Evolutionary conservation across 1,140 invertebrate genomes (phyloP), one percentile per base, ranked within the genome.

Genomic region (Gryllus bimaculatus): DNA sequence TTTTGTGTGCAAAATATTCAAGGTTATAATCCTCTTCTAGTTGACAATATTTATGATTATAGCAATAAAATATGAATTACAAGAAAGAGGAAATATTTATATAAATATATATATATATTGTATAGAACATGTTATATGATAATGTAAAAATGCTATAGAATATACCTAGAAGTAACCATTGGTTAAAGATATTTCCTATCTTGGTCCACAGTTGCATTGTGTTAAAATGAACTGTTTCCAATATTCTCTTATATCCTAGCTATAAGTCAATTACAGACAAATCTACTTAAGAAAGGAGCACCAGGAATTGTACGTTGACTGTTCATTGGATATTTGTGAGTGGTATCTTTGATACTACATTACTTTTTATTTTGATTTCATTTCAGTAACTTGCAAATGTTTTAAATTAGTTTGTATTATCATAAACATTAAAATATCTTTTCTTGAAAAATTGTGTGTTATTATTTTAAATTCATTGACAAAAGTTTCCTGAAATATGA

Each of bases 181-280:
- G 54, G 10, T 66, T 66, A 66, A 66, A 66, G 18, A 10, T 66
- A 3, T 66, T 13, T 66, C 54, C 7, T 66, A 66, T 66, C 54
- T 66, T 66, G 54, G 26, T 1, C 54, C 54, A 66, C 54, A 13
- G 18, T 66, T 66, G 54, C 54, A 66, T 66, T 66, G 10, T 66
- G 54, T 66, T 66, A 66, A 66, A 66, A 10, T 66, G 54, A 66
- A 13, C 54, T 18, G 18, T 66, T 7, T 66, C 54, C 54, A 66
- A 66, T 18, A 66, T 66, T 66, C 54, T 66, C 54, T 66, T 66
- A 39, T 75, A 48, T 76, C 75, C 75, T 76, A 76, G 75, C 75
- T 76, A 76, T 76, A 76, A 76, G 75, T 76, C 75, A 76, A 76
- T 76, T 76, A 76, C 26, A 48, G 47, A 66, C 18, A 13, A 66